Evolutionary conservation across 92 coral and sea anemone species (phyloP), one percentile per base, ranked within the genome.

Genomic region (Paragorgia papillata): DNA sequence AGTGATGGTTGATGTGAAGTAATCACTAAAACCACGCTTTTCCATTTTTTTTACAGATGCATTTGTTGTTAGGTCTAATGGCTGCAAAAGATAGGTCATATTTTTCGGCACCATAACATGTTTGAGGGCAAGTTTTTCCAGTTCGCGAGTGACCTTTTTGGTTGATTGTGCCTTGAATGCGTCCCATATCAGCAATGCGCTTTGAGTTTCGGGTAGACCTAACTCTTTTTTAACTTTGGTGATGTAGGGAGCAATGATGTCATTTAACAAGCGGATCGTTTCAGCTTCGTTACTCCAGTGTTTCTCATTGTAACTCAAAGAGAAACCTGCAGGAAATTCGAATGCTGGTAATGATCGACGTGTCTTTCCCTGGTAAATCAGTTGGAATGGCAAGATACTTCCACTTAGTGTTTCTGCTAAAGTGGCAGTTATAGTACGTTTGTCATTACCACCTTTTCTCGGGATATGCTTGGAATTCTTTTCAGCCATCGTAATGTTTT

Each of bases 271-370:
- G 60, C 65, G 34, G 59, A 84, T 57, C 68, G 87, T 78, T 57
- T 83, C 83, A 48, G 87, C 82, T 83, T 76, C 75, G 79, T 76
- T 83, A 57, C 80, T 76, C 83, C 83, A 69, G 80, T 78, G 88
- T 78, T 83, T 83, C 49, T 69, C 68, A 68, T 83, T 76, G 73
- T 83, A 76, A 57, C 79, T 83, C 77, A 83, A 59, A 57, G 33
- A 83, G 53, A 83, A 83, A 51, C 87, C 79, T 43, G 70, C 83
- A 54, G 87, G 87, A 65, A 65, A 83, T 25, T 55, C 55, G 76
- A 66, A 82, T 63, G 66, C 53, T 58, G 82, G 82, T 75, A 75
- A 82, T 64, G 69, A 75, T 51, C 82, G 64, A 74, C 61, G 69
- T 63, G 87, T 83, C 81, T 82, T 82, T 27, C 81, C 75, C 33